Percentiles rank a stretch among this genome's conserved stretches.
These are phyloP conservation scores for Nineta flava DNA, from an alignment of 2,888 invertebrate species.

Conservation along the genomic window DNA sequence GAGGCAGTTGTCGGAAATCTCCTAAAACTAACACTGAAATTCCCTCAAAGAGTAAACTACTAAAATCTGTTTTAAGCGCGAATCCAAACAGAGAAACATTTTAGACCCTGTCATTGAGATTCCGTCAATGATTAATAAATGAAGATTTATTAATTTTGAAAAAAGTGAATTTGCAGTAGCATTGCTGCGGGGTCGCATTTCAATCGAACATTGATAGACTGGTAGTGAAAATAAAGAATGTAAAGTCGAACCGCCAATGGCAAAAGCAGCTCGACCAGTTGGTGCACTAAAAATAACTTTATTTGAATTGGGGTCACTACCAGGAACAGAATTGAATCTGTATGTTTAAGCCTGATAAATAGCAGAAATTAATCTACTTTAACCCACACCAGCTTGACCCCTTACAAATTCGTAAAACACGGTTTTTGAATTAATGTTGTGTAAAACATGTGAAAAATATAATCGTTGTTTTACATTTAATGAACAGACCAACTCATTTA, in stretches of 20 bases:
- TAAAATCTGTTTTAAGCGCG: constrained; percentile 15
- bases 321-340: constrained; percentile 12
- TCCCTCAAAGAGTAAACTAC: constrained; percentile 18
- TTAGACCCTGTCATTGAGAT: constrained; percentile 19
- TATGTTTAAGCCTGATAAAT: constrained; percentile 14
- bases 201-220: constrained; percentile 5
- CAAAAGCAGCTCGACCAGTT: constrained; percentile 16
- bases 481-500: too few relatives aligned
- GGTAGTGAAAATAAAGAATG: constrained; percentile 16
- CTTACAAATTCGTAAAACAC: constrained; percentile 14
- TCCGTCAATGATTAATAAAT: constrained; percentile 19
- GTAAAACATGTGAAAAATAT: too few relatives aligned
- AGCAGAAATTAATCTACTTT: constrained; percentile 16
- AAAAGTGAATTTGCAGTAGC: constrained; percentile 8
- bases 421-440: constrained; percentile 4
- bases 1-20: constrained; percentile 20
- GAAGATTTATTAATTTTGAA: constrained; percentile 9
- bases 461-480: too few relatives aligned
- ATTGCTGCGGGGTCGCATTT: too few relatives aligned
- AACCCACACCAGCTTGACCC: constrained; percentile 19
- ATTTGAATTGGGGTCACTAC: constrained; percentile 11
- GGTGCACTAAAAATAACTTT: constrained; percentile 14
- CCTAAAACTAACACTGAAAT: constrained; percentile 20
- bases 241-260: constrained; percentile 16
- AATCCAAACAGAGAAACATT: too few relatives aligned